Evolutionary conservation across 2,797 vertebrate species (phyloP).

Genomic region (Salmo trutta): DNA sequence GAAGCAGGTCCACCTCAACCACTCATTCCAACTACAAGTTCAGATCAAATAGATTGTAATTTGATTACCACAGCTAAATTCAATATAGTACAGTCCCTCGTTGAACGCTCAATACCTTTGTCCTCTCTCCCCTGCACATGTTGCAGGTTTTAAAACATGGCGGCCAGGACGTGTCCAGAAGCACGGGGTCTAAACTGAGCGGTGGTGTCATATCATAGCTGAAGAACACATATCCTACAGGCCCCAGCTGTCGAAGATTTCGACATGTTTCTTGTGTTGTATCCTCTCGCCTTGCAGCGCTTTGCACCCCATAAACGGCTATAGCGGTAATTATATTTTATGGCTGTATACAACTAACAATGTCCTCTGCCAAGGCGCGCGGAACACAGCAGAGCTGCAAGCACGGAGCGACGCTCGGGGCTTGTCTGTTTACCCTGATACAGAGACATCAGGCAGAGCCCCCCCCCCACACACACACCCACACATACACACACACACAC

Average conservation of each 20-base stretch:
- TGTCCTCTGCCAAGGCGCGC: conserved; percentile 79
- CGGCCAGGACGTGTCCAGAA: not conserved
- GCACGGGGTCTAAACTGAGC: not conserved
- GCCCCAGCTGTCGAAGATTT: conserved; percentile 67
- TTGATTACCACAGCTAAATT: not conserved
- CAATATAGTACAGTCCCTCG: not conserved
- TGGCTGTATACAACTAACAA: conserved; percentile 83
- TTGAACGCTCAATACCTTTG: not conserved
- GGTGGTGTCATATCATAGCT: conserved; percentile 44
- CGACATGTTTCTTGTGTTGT: conserved; percentile 68
- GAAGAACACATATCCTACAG: conserved; percentile 25
- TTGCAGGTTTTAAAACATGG: not conserved
- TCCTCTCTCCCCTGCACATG: not conserved
- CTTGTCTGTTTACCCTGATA: conserved; percentile 48
- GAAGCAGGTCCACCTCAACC: not conserved
- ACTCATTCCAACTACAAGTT: not conserved
- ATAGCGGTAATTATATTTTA: conserved; percentile 97
- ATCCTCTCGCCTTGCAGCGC: conserved; percentile 81
- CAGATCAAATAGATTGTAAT: not conserved
- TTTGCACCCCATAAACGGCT: conserved; percentile 98
- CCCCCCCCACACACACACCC: too few species aligned
- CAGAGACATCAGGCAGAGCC: conserved; percentile 29
- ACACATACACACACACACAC: not conserved
- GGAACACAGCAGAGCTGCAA: conserved; percentile 19
- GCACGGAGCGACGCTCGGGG: conserved; percentile 16